Percentiles rank a stretch among this genome's conserved stretches.
Conservation (phyloP, 2,888 invertebrate genomes). For the Fragum fragum region DNA sequence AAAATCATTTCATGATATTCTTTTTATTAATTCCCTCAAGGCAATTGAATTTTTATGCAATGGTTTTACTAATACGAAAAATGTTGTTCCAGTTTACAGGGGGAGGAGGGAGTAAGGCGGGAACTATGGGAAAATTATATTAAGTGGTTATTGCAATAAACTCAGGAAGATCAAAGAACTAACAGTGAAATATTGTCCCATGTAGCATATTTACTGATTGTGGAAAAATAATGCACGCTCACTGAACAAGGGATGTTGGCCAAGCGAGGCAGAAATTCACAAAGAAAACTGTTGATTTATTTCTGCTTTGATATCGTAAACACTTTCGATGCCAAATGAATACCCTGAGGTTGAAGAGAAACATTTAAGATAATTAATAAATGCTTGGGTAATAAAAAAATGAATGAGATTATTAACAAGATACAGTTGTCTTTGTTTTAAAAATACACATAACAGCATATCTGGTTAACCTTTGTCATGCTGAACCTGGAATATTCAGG, state of each 20-base stretch:
- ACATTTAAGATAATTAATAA: constrained; percentile 1
- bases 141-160: constrained; percentile 35
- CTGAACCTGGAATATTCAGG: too few relatives aligned
- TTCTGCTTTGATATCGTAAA: constrained; percentile 30
- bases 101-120: not conserved
- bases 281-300: constrained; percentile 33
- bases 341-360: not conserved
- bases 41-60: not conserved
- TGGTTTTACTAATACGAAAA: too few relatives aligned
- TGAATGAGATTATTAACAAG: too few relatives aligned
- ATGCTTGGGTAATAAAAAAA: not conserved
- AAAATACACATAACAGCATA: too few relatives aligned
- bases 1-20: not conserved
- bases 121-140: constrained; percentile 26
- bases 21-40: not conserved
- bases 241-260: constrained; percentile 27
- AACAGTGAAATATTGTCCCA: constrained; percentile 22
- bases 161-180: constrained; percentile 17
- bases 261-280: constrained; percentile 28
- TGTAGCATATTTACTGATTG: constrained; percentile 34
- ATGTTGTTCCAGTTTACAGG: not conserved
- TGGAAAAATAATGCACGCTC: constrained; percentile 31
- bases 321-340: not conserved
- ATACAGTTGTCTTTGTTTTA: too few relatives aligned
- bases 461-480: too few relatives aligned